phyloP scores from a whole-genome alignment of 2,888 invertebrate genomes.

The Ariolimax columbianus region DNA sequence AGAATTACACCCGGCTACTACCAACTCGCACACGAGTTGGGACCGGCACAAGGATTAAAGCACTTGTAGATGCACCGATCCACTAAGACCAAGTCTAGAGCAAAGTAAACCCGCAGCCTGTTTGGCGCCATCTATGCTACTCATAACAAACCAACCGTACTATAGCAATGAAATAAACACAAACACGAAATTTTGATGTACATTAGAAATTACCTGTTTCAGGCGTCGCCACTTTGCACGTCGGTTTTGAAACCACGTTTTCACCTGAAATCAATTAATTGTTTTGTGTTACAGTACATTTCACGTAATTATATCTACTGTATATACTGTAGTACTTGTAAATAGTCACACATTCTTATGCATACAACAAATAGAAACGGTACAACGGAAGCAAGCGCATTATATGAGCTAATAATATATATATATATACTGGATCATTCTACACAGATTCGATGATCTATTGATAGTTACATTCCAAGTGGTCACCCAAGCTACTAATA shows the following conservation, averaged over 20 bases:
- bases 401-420: neutral
- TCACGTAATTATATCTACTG: too few relatives aligned
- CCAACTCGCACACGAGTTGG: too few relatives aligned
- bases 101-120: too few relatives aligned
- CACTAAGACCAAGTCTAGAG: too few relatives aligned
- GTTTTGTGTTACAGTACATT: neutral
- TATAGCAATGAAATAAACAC: neutral
- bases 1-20: too few relatives aligned
- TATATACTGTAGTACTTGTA: neutral
- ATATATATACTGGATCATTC: too few relatives aligned
- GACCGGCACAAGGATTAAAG: neutral
- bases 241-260: conserved; percentile 80
- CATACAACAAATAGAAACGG: neutral
- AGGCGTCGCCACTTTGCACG: conserved; percentile 84
- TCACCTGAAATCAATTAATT: conserved; percentile 68
- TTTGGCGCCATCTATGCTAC: too few relatives aligned
- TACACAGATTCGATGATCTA: too few relatives aligned
- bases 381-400: neutral
- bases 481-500: too few relatives aligned
- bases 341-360: neutral
- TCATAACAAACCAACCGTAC: neutral
- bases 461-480: too few relatives aligned
- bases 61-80: too few relatives aligned
- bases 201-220: conserved; percentile 71
- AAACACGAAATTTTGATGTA: neutral